Base-by-base conservation (phyloP, 1,140 invertebrate species). In the Sarcophaga peregrina region DNA sequence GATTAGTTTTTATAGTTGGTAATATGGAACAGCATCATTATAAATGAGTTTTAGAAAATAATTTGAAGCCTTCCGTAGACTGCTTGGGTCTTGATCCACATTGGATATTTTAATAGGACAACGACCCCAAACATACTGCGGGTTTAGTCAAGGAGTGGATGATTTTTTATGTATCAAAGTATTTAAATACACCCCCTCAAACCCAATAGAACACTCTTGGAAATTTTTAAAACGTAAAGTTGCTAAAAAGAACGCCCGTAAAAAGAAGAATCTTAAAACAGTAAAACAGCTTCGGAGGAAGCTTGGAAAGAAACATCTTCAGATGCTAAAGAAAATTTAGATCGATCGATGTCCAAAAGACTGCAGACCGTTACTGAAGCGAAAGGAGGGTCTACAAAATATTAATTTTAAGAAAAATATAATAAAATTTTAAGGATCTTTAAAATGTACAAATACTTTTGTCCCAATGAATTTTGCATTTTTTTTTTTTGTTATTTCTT, bases 141-240 rank as follows among this genome's bases (percentile, higher is more conserved):
- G 85, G 15, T 47, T 81, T 45, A 83, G 84, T 84, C 0, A 85
- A 85, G 68, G 68, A 86, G 46, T 90, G 85, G 83, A 82, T 91
- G 73, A 62, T 84, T 8, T 85, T 84, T 47, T 68, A 83, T 82
- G 83, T 54, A 74, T 72, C 72, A 75, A n/a, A 54, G 47, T 75
- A 87, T 81, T 80, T 90, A 10, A 20, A 86, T 72, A 85, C 84
- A 81, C 85, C 88, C 8, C 84, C 88, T 46, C 87, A 90, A 89
- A 89, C 83, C 85, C 85, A 10, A 86, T 89, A 45, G 87, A 90
- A 82, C 86, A 87, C 82, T 72, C 88, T 10, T 89, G 87, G 86
- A 76, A 83, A 80, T 25, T 85, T 58, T 52, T 86, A 20, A 74
- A 85, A 13, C 80, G 78, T 74, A 73, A 81, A 54, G 17, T 85